These are phyloP conservation scores for Pomacea canaliculata DNA, from an alignment of 2,888 invertebrate genomes.

Conservation along the genomic window DNA sequence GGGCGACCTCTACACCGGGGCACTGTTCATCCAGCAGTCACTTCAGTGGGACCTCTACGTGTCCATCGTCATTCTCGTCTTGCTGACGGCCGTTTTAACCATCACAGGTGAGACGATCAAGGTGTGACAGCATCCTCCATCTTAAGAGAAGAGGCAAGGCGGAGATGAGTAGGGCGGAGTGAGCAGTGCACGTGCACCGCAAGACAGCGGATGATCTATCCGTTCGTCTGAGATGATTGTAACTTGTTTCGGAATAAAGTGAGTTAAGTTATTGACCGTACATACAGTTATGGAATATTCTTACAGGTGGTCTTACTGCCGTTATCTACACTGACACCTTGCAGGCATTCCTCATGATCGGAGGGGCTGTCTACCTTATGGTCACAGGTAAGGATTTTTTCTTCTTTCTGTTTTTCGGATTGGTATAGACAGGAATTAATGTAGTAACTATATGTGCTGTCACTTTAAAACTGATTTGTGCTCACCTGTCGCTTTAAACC, in stretches of 20 bases:
- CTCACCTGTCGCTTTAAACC: too few species aligned
- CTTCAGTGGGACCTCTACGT: constrained; percentile 71
- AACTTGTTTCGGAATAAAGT: too few species aligned
- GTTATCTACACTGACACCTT: constrained; percentile 70
- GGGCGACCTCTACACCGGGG: constrained; percentile 73
- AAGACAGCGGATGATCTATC: not conserved
- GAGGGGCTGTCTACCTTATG: constrained; percentile 68
- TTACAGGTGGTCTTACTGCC: constrained; percentile 61
- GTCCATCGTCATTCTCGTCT: constrained; percentile 69
- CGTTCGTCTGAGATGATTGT: too few species aligned
- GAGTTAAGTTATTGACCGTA: too few species aligned
- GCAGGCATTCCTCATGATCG: constrained; percentile 71
- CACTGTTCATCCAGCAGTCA: constrained; percentile 72
- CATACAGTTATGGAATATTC: not conserved
- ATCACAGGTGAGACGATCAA: constrained; percentile 67
- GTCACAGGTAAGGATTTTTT: constrained; percentile 55
- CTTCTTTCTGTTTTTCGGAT: too few species aligned
- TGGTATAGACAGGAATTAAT: too few species aligned
- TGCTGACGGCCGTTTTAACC: constrained; percentile 71
- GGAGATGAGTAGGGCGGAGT: not conserved
- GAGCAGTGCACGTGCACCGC: not conserved
- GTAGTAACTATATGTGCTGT: too few species aligned
- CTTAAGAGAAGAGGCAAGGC: not conserved
- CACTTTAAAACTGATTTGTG: too few species aligned
- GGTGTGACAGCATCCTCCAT: not conserved